Evolutionary conservation across 1,140 invertebrate species (phyloP).

Genomic region (Drosophila nikananu): DNA sequence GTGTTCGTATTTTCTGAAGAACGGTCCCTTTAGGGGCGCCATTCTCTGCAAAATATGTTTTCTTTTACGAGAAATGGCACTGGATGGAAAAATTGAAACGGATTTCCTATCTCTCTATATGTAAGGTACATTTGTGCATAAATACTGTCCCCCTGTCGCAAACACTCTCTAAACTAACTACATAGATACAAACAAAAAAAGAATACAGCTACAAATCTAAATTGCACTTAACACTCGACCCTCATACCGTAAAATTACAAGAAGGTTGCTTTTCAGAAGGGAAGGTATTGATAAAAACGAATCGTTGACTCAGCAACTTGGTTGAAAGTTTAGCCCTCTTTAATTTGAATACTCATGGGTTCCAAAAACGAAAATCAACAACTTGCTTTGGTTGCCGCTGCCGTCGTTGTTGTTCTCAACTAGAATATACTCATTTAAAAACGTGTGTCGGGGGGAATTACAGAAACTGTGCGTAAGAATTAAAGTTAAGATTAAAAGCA

Average conservation of each 20-base stretch:
- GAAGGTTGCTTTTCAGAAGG: constrained; percentile 26
- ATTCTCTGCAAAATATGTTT: constrained; percentile 38
- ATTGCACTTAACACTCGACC: constrained; percentile 64
- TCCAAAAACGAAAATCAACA: constrained; percentile 59
- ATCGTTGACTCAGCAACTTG: constrained; percentile 63
- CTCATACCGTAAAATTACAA: constrained; percentile 49
- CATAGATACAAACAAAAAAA: constrained; percentile 11
- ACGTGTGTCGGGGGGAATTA: constrained; percentile 15
- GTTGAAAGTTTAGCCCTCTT: constrained; percentile 60
- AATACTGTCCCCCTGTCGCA: constrained; percentile 69
- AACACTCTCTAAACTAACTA: constrained; percentile 46
- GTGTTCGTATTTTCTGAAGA: constrained; percentile 15
- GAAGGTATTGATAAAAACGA: constrained; percentile 24
- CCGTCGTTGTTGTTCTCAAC: constrained; percentile 69
- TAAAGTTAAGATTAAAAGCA: constrained; percentile 21
- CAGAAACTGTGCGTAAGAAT: constrained; percentile 22
- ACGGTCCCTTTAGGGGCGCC: constrained; percentile 10
- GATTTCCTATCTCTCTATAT: constrained; percentile 55
- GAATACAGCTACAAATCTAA: constrained; percentile 41
- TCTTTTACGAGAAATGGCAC: constrained; percentile 65
- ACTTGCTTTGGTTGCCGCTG: constrained; percentile 49
- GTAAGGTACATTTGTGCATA: constrained; percentile 82
- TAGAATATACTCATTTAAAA: constrained; percentile 78
- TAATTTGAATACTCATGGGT: constrained; percentile 76
- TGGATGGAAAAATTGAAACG: constrained; percentile 81